Conservation (phyloP, 2,797 vertebrate genomes). For the Mustela erminea region DNA sequence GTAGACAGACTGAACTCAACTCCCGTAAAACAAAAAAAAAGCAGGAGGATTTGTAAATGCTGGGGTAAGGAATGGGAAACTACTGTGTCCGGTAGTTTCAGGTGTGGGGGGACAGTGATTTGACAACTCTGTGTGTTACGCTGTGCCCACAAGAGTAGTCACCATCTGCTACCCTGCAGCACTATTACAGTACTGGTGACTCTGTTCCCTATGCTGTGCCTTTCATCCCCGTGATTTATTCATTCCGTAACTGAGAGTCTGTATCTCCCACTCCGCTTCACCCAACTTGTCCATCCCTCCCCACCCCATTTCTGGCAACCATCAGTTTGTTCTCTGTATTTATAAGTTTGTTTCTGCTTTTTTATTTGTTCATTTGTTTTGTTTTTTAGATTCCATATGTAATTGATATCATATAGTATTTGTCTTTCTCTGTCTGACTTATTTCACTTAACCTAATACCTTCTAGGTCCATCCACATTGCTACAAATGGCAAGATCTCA, state of each 20-base stretch:
- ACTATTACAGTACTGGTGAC: neutral
- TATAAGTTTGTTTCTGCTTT: neutral
- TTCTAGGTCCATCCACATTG: neutral
- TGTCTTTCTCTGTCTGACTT: neutral
- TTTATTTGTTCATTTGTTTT: neutral
- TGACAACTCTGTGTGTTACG: neutral
- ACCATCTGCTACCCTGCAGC: neutral
- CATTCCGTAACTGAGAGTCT: neutral
- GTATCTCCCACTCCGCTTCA: neutral
- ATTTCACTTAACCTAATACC: neutral
- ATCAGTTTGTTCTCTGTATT: neutral
- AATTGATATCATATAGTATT: neutral
- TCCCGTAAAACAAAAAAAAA: neutral
- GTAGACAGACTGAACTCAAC: neutral
- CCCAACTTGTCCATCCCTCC: neutral
- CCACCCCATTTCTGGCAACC: neutral
- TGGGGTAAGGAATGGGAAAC: neutral
- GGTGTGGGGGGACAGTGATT: neutral
- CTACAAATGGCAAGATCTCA: neutral
- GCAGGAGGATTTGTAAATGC: neutral
- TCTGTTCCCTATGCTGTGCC: neutral
- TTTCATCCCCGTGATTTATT: neutral
- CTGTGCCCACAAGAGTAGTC: neutral
- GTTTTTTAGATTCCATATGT: neutral
- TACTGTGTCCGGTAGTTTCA: neutral